These are phyloP conservation scores for Halichondria panicea DNA, from an alignment of 37 sponge, comb jelly and placozoan genomes.

Conservation along the genomic window DNA sequence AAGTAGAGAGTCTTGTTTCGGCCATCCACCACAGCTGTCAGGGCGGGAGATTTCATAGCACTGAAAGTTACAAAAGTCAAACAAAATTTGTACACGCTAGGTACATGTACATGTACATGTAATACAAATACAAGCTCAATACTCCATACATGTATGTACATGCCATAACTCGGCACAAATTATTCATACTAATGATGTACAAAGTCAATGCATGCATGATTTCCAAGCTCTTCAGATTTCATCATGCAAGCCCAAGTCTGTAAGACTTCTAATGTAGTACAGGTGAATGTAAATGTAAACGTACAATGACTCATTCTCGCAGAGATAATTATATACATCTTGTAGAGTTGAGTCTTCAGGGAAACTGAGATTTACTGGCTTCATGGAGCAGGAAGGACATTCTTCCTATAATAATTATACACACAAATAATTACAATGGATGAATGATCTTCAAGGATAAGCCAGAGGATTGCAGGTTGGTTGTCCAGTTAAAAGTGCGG, in stretches of 20 bases:
- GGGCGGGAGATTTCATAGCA: slow-evolving; percentile 67
- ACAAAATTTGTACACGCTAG: too few relatives aligned
- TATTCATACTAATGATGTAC: too few relatives aligned
- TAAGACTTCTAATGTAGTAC: background rate
- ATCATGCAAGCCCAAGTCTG: too few relatives aligned
- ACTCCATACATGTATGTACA: background rate
- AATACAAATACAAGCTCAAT: background rate
- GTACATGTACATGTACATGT: background rate
- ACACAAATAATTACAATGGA: background rate
- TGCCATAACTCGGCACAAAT: background rate
- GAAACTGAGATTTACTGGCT: slow-evolving; percentile 71
- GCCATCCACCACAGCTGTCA: slow-evolving; percentile 82
- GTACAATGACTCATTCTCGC: slow-evolving; percentile 75
- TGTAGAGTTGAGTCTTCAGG: slow-evolving; percentile 73
- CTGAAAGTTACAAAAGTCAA: slow-evolving; percentile 1
- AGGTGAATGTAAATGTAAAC: background rate
- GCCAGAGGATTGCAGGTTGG: too few relatives aligned
- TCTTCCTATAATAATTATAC: slow-evolving; percentile 63
- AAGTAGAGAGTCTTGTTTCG: slow-evolving; percentile 93
- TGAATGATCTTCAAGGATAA: too few relatives aligned
- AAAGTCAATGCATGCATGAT: too few relatives aligned
- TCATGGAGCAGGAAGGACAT: slow-evolving; percentile 84
- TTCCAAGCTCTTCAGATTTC: too few relatives aligned
- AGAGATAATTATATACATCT: slow-evolving; percentile 79
- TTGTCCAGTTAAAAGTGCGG: too few relatives aligned